Conservation (phyloP, 2,888 invertebrate species). For the Watsonalla cultraria region DNA sequence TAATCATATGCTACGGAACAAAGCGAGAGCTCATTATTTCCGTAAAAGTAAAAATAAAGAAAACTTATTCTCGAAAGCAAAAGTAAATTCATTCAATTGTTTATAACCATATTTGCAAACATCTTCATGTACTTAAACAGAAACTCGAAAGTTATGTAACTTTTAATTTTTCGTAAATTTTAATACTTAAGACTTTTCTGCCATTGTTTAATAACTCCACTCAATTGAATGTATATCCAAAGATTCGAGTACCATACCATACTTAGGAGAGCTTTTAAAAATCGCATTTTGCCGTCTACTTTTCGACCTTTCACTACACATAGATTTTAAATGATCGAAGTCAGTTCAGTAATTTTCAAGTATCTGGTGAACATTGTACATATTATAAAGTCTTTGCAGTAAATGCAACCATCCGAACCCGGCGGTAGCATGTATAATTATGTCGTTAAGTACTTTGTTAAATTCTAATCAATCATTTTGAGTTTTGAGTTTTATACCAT, state of each 20-base stretch:
- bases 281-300: too few species aligned
- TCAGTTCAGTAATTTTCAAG: too few species aligned
- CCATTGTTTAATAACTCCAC: slow-evolving; percentile 16
- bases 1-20: not conserved
- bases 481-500: too few species aligned
- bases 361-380: too few species aligned
- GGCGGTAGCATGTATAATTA: too few species aligned
- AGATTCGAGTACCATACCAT: not conserved
- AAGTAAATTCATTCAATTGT: slow-evolving; percentile 16
- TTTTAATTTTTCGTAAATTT: slow-evolving; percentile 10
- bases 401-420: too few species aligned
- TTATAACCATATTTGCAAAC: slow-evolving; percentile 9
- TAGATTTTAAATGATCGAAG: not conserved
- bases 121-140: slow-evolving; percentile 13
- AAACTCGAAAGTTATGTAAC: slow-evolving; percentile 13
- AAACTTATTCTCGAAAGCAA: slow-evolving; percentile 8
- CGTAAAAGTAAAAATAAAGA: slow-evolving; percentile 8
- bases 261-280: not conserved
- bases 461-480: too few species aligned
- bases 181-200: slow-evolving; percentile 1
- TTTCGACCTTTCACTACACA: not conserved
- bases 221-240: too few species aligned
- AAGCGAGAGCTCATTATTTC: not conserved
- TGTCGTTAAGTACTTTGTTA: too few species aligned
- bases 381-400: too few species aligned